These are phyloP conservation scores for Amorpha juglandis DNA, from an alignment of 2,888 invertebrate genomes.

Conservation along the genomic window DNA sequence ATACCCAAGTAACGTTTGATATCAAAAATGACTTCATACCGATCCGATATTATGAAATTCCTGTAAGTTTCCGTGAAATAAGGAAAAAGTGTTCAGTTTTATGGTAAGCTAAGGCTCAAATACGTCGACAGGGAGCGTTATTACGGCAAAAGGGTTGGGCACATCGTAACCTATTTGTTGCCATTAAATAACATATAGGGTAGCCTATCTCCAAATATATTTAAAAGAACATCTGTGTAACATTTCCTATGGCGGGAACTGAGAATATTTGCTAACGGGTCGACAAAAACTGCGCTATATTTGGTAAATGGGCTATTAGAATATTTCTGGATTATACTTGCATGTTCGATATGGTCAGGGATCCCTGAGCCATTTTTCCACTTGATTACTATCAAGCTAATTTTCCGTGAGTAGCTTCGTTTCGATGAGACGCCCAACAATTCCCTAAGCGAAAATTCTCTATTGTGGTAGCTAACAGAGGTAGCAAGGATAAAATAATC, in stretches of 20 bases:
- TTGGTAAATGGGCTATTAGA: neutral
- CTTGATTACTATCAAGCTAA: too few relatives aligned
- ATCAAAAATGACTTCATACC: constrained; percentile 28
- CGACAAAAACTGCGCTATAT: too few relatives aligned
- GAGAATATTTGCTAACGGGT: neutral
- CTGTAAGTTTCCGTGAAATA: constrained; percentile 24
- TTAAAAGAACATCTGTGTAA: neutral
- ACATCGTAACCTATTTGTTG: constrained; percentile 41
- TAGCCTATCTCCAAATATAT: constrained; percentile 34
- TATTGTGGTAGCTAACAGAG: too few relatives aligned
- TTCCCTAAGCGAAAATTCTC: too few relatives aligned
- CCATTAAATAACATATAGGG: constrained; percentile 37
- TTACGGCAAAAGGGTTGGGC: constrained; percentile 47
- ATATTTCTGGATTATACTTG: too few relatives aligned
- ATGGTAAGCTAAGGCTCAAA: constrained; percentile 41
- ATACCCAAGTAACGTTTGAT: constrained; percentile 21
- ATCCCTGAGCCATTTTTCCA: too few relatives aligned
- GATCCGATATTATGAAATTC: constrained; percentile 29
- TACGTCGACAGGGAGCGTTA: constrained; percentile 50
- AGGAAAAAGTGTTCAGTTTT: constrained; percentile 40
- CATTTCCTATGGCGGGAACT: neutral
- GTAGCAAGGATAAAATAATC: too few relatives aligned
- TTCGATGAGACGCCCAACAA: too few relatives aligned
- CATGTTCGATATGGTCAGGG: too few relatives aligned
- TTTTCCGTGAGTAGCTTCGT: too few relatives aligned